Evolutionary conservation across 2,888 invertebrate species (phyloP), one percentile per base, ranked within the genome.

Genomic region (Lordiphosa andalusiaca): DNA sequence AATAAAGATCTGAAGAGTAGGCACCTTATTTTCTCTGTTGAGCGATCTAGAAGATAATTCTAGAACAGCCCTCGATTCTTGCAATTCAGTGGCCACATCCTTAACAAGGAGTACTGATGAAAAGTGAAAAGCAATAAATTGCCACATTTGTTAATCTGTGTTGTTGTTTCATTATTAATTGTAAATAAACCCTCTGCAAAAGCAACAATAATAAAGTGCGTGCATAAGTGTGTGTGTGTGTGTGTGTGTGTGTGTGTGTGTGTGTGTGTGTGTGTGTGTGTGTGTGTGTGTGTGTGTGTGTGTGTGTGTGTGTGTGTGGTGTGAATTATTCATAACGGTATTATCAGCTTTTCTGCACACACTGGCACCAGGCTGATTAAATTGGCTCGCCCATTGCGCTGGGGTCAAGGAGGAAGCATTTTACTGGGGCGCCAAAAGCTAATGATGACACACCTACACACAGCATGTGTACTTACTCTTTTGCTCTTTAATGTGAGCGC

Each of bases 271-370:
- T 64, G 75, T 73, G 67, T 30, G 13, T 16, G 42, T 44, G 58
- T 35, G 42, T 30, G 41, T 54, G 41, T n/a, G 49, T 64, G 75
- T 73, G 67, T n/a, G n/a, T n/a, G 13, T 40, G 12, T 19, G 38
- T 35, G 19, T 16, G 19, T 49, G 38, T 30, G 13, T 16, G 42
- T 44, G 58, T 35, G 42, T 30, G 41, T 54, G 41, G 49, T 64
- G 75, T 73, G 67, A 82, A 84, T 81, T 84, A 84, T 81, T 78
- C 83, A 81, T 75, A 84, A 84, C 67, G 71, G 80, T 56, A 67
- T 80, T 84, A 81, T 80, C 85, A 75, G 80, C 80, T 78, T 82
- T 71, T 62, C 73, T 65, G 71, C 69, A 53, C 65, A 53, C 65
- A 53, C 53, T 63, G 69, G 55, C 77, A 63, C 16, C 16, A 68